Evolutionary conservation across 2,113 vertebrate genomes (phyloP), one percentile per base, ranked within the genome.

Genomic region (Cheirogaleus medius): DNA sequence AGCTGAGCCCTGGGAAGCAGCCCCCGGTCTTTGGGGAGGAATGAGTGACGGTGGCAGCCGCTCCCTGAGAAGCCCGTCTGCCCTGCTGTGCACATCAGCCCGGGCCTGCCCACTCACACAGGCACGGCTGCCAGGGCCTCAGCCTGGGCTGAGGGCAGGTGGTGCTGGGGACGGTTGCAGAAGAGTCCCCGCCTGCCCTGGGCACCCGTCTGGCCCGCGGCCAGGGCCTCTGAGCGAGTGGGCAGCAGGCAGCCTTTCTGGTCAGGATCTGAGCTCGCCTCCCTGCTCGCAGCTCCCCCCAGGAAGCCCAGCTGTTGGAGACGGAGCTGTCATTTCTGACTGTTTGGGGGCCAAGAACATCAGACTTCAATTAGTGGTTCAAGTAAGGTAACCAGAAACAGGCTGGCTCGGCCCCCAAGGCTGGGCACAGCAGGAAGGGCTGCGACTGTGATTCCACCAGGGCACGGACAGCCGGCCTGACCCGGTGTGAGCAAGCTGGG

Each of bases 331-430:
- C 98, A 85, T 97, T 98, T 97, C 96, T 39, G 97, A 98, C 96
- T 98, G 97, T 98, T 98, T 97, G 93, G 92, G 96, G 97, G 98
- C 98, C 98, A 98, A 98, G 97, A 98, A 98, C 98, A 98, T 97
- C 96, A 97, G 98, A 98, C 98, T 98, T 97, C 97, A 98, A 98
- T 98, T 98, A 98, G 98, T 63, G 93, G 98, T 98, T 99, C 98
- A 98, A 64, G 83, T 98, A 98, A 99, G 98, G 98, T 98, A 98
- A 99, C 97, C 95, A 98, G 97, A 97, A 23, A 2, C 93, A 97
- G 97, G 89, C 98, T 91, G 83, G 96, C 98, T 97, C 73, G 74
- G 98, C 98, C 95, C 96, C 68, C 90, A 87, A 63, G 81, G 90
- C 90, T 95, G 96, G 82, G 97, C 96, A 97, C 90, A 93, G 94